Evolutionary conservation across 1,140 invertebrate species (phyloP), one percentile per base, ranked within the genome.

Genomic region (Calliopsis andreniformis): DNA sequence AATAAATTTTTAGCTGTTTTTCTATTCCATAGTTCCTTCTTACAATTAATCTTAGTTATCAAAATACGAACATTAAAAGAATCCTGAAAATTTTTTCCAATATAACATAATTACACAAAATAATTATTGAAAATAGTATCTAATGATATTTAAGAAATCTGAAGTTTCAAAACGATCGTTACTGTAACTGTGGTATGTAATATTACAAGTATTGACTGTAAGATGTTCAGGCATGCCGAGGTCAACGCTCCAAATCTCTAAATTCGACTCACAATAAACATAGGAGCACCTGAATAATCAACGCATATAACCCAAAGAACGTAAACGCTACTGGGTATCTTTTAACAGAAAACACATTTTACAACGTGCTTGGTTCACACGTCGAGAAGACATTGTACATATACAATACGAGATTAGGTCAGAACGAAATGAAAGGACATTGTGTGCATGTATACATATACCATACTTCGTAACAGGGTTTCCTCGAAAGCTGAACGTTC

Each of bases 201-300:
- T n/a, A n/a, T n/a, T n/a, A n/a, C n/a, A n/a, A n/a, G n/a, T n/a
- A n/a, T n/a, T n/a, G n/a, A n/a, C n/a, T n/a, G 8, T 30, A 28
- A 28, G 25, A 53, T 45, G 42, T 45, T 66, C 28, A n/a, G 28
- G 30, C 25, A 32, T 14, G 32, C 28, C 23, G n/a, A 45, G 62
- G 62, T 75, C 45, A 75, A 75, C 51, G 71, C 62, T 45, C 62
- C 14, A 75, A 75, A 75, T 75, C 42, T 75, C 62, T 75, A 67
- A 56, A 67, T 67, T 75, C 62, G 42, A 45, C 62, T 55, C 64
- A 43, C 51, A 75, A 75, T 51, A 75, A 75, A 66, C 71, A 75
- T 25, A n/a, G 20, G 30, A 45, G 51, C 71, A 75, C 39, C 71
- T 75, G 71, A 75, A 75, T 75, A 75, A 75, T 51, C 71, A 75